A percentile compares a stretch with the other conserved stretches of the same genome.
phyloP scores from a whole-genome alignment of 2,113 vertebrate genomes.

The Lepidothrix coronata region DNA sequence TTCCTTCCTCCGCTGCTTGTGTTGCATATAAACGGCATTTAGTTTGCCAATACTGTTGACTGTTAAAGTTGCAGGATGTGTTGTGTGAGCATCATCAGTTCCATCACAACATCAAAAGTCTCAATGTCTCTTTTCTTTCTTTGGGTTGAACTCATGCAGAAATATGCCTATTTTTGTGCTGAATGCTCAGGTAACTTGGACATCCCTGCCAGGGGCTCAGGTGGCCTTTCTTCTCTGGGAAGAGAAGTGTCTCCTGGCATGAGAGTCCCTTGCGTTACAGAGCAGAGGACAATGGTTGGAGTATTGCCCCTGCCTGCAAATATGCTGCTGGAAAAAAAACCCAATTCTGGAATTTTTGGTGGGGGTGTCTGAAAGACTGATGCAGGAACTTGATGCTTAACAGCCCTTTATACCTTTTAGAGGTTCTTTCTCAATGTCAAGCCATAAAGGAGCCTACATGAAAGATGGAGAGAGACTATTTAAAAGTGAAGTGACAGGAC shows the following conservation, averaged over 20 bases:
- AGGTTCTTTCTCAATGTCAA: background rate
- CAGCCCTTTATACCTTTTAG: background rate
- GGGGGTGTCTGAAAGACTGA: background rate
- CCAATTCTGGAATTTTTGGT: background rate
- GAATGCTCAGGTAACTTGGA: background rate
- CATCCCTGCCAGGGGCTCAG: background rate
- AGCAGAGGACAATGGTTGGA: background rate
- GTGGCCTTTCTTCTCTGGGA: background rate
- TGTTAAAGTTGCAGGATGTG: background rate
- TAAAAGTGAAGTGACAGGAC: background rate
- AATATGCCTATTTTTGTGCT: background rate
- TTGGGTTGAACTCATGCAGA: background rate
- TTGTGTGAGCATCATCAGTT: background rate
- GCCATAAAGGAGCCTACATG: background rate
- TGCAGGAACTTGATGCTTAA: background rate
- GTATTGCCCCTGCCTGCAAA: background rate
- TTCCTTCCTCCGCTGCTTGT: background rate
- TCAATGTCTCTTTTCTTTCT: background rate
- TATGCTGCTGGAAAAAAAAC: background rate
- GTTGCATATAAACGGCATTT: background rate
- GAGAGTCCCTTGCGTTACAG: background rate
- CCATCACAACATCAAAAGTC: background rate
- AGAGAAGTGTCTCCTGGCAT: background rate
- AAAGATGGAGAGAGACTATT: background rate
- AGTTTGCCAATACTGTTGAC: background rate